Evolutionary conservation across 2,888 invertebrate species (phyloP), one percentile per base, ranked within the genome.

Genomic region (Protula sp.): DNA sequence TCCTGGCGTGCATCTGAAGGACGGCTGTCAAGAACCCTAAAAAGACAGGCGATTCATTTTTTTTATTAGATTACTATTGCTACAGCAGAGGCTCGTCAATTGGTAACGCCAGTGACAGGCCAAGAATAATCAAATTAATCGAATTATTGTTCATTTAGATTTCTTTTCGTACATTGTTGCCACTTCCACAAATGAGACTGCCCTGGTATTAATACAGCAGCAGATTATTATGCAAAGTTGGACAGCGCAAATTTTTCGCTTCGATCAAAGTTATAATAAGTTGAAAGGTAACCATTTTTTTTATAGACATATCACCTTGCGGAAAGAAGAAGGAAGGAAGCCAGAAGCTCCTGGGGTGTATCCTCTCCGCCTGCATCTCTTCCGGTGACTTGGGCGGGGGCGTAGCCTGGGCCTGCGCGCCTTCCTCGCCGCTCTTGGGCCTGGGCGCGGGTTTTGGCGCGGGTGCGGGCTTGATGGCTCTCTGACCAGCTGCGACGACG

Each of bases 321-420:
- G 81, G 80, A 61, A 80, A 80, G 69, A 76, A 79, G 71, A 81
- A 81, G 2, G 75, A 78, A 5, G 80, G 71, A 29, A 81, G 66
- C 80, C 79, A 79, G 70, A 74, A 79, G 54, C 74, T 72, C 29
- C 70, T 61, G 24, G 79, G 78, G 22, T 73, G 66, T 53, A 69
- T 71, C 4, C 65, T 58, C 30, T 5, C 69, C 61, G n/a, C 66
- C 67, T 5, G 26, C 48, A 30, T 27, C 26, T 24, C 19, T 9
- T 38, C 38, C 9, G 38, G 38, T 38, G 38, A 14, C n/a, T 24
- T 14, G 30, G 5, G 27, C 22, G 22, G 5, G 9, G 38, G 47
- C 30, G 2, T 47, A 22, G n/a, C 14, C 30, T 2, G 27, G 45
- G 47, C 50, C 24, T 19, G 22, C 24, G 50, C 9, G 5, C 5